phyloP scores from a whole-genome alignment of 2,113 vertebrate species.

The Brachyistius frenatus region DNA sequence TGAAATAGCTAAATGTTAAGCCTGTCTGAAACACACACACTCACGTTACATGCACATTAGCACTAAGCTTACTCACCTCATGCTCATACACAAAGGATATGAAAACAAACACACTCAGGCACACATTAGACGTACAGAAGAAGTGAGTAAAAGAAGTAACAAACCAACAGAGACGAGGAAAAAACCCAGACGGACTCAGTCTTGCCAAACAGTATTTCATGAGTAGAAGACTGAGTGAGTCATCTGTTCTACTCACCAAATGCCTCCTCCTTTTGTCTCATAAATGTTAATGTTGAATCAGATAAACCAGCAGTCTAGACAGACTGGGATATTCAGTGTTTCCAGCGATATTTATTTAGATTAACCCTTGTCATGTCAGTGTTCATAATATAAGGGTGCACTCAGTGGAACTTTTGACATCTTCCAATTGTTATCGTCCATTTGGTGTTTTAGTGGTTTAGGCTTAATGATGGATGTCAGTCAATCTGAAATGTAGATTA shows the following conservation, averaged over 20 bases:
- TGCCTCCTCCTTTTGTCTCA: slow-evolving; percentile 54
- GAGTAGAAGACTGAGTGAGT: slow-evolving; percentile 61
- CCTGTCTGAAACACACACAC: slow-evolving; percentile 24
- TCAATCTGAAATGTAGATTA: no score
- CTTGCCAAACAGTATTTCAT: slow-evolving; percentile 48
- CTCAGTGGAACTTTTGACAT: not conserved
- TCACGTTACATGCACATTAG: slow-evolving; percentile 21
- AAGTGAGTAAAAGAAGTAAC: slow-evolving; percentile 6
- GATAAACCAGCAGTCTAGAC: slow-evolving; percentile 28
- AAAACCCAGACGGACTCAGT: slow-evolving; percentile 34
- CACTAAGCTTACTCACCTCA: slow-evolving; percentile 21
- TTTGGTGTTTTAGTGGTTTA: not conserved
- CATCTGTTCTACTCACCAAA: slow-evolving; percentile 56
- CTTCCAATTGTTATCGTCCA: not conserved
- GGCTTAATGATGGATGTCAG: no score
- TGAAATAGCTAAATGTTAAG: slow-evolving; percentile 73
- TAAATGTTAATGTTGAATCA: slow-evolving; percentile 43
- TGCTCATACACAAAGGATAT: slow-evolving; percentile 2
- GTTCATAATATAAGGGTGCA: slow-evolving; percentile 1
- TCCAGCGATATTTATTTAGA: not conserved
- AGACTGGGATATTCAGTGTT: slow-evolving; percentile 11
- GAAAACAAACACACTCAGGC: slow-evolving; percentile 10
- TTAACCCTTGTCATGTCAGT: not conserved
- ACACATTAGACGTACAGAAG: not conserved
- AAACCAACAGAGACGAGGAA: slow-evolving; percentile 3